A percentile compares a stretch with the other conserved stretches of the same genome.
Conservation (phyloP, 2,797 vertebrate species). For the Pangasius krempfi region DNA sequence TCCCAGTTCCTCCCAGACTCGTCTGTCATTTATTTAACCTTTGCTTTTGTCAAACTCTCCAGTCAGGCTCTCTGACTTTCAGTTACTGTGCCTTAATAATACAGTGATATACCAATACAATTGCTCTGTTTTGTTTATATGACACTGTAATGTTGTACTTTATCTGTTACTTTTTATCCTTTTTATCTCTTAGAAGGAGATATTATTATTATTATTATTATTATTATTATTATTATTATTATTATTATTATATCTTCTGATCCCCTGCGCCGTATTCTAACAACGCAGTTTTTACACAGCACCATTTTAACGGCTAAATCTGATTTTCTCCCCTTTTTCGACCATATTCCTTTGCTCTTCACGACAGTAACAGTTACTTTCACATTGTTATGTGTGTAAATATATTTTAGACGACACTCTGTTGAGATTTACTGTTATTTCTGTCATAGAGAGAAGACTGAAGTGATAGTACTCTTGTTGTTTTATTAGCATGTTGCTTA, state of each 20-base stretch:
- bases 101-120: neutral
- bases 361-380: neutral
- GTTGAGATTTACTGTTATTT: neutral
- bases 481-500: neutral
- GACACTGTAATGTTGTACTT: neutral
- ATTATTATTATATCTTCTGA: neutral
- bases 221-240: too few relatives aligned
- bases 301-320: neutral
- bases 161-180: neutral
- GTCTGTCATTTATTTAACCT: slow-evolving; percentile 17
- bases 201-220: too few relatives aligned
- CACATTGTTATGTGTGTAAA: too few relatives aligned
- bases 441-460: neutral
- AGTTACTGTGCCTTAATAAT: neutral
- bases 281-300: neutral
- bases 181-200: too few relatives aligned
- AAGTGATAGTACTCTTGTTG: neutral
- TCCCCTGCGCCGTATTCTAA: neutral
- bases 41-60: neutral
- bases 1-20: neutral
- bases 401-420: neutral
- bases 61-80: neutral
- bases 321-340: neutral
- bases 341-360: neutral
- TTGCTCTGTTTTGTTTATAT: neutral